A percentile compares a stretch with the other conserved stretches of the same genome.
Conservation (phyloP, 2,888 invertebrate genomes). For the Leucania comma region DNA sequence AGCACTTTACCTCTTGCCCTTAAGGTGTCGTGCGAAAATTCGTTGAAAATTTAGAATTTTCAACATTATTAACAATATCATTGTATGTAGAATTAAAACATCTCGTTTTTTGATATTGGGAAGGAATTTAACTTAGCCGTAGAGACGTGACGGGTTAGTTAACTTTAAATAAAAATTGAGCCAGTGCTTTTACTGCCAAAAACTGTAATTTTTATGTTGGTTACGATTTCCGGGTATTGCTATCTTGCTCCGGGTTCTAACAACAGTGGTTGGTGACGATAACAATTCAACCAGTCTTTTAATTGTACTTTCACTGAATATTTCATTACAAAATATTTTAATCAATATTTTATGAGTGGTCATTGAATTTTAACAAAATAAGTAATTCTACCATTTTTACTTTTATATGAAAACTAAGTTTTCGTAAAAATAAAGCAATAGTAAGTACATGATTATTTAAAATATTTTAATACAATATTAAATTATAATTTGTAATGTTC, state of each 20-base stretch:
- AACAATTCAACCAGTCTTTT: background rate
- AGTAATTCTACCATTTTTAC: slow-evolving; percentile 64
- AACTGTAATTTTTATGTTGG: slow-evolving; percentile 8
- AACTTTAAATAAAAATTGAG: slow-evolving; percentile 10
- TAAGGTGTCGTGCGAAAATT: slow-evolving; percentile 9
- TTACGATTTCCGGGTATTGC: background rate
- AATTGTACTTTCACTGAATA: background rate
- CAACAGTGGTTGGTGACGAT: background rate
- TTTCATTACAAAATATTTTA: slow-evolving; percentile 10
- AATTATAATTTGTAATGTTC: slow-evolving; percentile 7
- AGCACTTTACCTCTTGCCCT: slow-evolving; percentile 33
- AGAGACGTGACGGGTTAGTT: slow-evolving; percentile 8
- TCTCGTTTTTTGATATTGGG: slow-evolving; percentile 35
- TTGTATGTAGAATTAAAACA: slow-evolving; percentile 35
- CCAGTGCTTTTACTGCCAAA: slow-evolving; percentile 27
- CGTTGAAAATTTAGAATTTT: slow-evolving; percentile 51
- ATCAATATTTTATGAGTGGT: slow-evolving; percentile 29
- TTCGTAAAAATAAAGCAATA: slow-evolving; percentile 57
- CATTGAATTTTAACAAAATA: slow-evolving; percentile 42
- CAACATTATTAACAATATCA: slow-evolving; percentile 26
- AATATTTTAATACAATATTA: slow-evolving; percentile 1
- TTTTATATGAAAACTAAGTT: slow-evolving; percentile 70
- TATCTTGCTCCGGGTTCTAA: slow-evolving; percentile 7
- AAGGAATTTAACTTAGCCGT: slow-evolving; percentile 38
- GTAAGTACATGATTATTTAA: slow-evolving; percentile 59